Evolutionary conservation across 2,888 invertebrate genomes (phyloP), one percentile per base, ranked within the genome.

Genomic region (Ecliptopera silaceata): DNA sequence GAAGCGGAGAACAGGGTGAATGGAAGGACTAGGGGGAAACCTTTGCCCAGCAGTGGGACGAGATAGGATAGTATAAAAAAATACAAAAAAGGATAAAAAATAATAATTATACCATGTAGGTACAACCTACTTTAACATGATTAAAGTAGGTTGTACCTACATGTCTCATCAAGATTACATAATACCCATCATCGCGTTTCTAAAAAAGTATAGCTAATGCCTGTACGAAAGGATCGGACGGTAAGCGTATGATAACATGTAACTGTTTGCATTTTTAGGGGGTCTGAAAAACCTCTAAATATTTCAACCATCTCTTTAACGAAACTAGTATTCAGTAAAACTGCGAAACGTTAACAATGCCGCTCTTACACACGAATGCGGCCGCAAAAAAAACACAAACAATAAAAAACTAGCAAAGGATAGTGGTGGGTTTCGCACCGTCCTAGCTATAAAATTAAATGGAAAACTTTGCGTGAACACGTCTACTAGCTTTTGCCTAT

Each of bases 361-460:
- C 38, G 57, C 52, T 52, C 38, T 52, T 52, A 71, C 72, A 71
- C 69, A 53, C 66, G 72, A 75, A 73, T 74, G 69, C 75, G 70
- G 79, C 75, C 75, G 79, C 71, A 73, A 72, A 82, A 72, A n/a
- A 80, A 82, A 85, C 72, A 80, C 78, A 80, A 84, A 84, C 80
- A 83, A 84, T 82, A 83, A 84, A 83, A 81, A 75, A 75, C 75
- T 68, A 69, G 66, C 61, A 60, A 66, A 72, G 71, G 70, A 77
- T 38, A 41, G 51, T 45, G 80, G 74, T 75, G 78, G 75, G 76
- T 80, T 80, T 73, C 56, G 72, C 72, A 69, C 80, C 79, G 73
- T 79, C 79, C 82, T 75, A 72, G 74, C 82, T 77, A 80, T 86
- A 82, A 86, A 86, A 86, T 85, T 84, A 84, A 86, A 86, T 79